Evolutionary conservation across 2,113 vertebrate species (phyloP).

Genomic region (Prochilodus magdalenae): DNA sequence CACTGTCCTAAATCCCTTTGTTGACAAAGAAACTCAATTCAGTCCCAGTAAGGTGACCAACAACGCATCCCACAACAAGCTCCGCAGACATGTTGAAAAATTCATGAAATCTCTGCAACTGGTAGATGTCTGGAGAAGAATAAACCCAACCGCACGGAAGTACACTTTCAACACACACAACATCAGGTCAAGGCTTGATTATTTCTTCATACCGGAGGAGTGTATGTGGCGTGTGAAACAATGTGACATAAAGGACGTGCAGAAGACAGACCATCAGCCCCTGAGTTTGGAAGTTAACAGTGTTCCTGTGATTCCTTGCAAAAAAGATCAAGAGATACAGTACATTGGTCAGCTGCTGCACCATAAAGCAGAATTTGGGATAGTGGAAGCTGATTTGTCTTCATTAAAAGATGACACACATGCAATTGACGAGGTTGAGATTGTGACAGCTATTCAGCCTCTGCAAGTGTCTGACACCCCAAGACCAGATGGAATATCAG

Average conservation of each 20-base stretch:
- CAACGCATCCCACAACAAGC: not conserved
- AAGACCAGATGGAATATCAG: slow-evolving; percentile 32
- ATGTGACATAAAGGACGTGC: not conserved
- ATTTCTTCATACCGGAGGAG: slow-evolving; percentile 31
- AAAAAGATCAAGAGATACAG: not conserved
- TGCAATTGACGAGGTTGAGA: slow-evolving; percentile 13
- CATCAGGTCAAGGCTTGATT: slow-evolving; percentile 10
- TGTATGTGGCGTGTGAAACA: not conserved
- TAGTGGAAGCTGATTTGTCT: not conserved
- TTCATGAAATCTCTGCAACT: slow-evolving; percentile 34
- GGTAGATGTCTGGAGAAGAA: slow-evolving; percentile 21
- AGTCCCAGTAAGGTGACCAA: not conserved
- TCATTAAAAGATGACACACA: not conserved
- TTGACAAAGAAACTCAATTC: not conserved
- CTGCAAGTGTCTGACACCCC: slow-evolving; percentile 40
- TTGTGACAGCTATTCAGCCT: slow-evolving; percentile 23
- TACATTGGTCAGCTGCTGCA: not conserved
- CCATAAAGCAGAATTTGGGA: not conserved
- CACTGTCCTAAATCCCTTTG: slow-evolving; percentile 25
- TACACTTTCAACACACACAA: not conserved
- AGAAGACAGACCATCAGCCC: not conserved
- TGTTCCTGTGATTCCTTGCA: not conserved
- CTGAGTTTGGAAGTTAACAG: slow-evolving; percentile 9
- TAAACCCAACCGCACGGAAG: not conserved
- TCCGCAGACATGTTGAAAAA: not conserved